Percentiles rank a stretch among this genome's conserved stretches.
Evolutionary conservation across 2,113 vertebrate species (phyloP).

Genomic region (Martes martes): DNA sequence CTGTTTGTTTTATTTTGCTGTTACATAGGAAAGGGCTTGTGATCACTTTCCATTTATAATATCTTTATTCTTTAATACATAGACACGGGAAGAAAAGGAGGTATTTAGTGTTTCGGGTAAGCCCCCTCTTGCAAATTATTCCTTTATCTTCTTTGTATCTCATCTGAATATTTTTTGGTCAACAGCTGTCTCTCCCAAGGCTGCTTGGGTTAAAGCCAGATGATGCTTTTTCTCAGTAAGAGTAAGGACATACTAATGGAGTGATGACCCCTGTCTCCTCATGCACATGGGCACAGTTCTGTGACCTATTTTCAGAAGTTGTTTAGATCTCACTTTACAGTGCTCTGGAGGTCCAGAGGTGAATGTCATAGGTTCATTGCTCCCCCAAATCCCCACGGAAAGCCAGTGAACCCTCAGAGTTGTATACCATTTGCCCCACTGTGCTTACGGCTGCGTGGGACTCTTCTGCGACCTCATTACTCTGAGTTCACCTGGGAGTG

Average conservation of each 20-base stretch:
- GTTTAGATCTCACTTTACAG: neutral
- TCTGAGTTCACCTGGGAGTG: neutral
- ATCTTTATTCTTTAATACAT: neutral
- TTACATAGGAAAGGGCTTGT: neutral
- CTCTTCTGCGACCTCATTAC: neutral
- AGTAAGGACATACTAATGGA: neutral
- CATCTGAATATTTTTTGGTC: neutral
- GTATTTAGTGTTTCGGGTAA: neutral
- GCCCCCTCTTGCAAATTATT: neutral
- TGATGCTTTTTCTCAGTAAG: neutral
- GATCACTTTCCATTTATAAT: neutral
- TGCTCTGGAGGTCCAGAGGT: neutral
- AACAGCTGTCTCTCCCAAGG: neutral
- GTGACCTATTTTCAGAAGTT: neutral
- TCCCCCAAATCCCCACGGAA: neutral
- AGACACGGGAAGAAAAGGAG: neutral
- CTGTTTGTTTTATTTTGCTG: neutral
- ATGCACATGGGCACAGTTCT: neutral
- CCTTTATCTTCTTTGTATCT: neutral
- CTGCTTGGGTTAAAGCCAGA: neutral
- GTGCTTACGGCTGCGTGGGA: neutral
- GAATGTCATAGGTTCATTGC: neutral
- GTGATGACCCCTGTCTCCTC: neutral
- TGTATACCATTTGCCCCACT: neutral
- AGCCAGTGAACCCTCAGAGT: neutral